Base-by-base conservation (phyloP, 2,888 invertebrate genomes). In the Rotaria socialis region DNA sequence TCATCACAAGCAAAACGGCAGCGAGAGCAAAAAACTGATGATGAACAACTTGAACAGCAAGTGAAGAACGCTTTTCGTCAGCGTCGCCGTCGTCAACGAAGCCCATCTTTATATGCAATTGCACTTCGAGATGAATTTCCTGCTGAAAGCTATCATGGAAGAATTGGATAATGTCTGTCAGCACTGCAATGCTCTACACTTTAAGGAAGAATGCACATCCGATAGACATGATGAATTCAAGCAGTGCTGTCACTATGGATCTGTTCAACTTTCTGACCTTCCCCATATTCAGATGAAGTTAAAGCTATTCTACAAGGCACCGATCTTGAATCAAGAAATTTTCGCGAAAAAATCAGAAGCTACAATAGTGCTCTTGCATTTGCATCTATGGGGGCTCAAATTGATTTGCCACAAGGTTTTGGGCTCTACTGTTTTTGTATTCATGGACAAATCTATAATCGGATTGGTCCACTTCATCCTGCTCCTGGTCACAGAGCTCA, bases 371-470 rank as follows among this genome's bases (percentile, higher is more conserved):
- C 88, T 10, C 85, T 89, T 7, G 87, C 88, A 11, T 88, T 89
- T 80, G 88, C 88, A 14, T 89, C 89, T 5, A 86, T 88, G 58
- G 88, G 88, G 85, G 87, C 85, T 56, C 50, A 87, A n/a, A 35
- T 87, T 27, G 19, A 75, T 10, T 50, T 58, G 8, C 87, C 41
- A 55, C 85, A 85, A 85, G 56, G 27, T 0, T 24, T 19, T 22
- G 88, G 88, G 4, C 88, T 88, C 84, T 87, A 86, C 41, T 85
- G 87, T 41, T 88, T 87, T 50, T 58, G 85, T 24, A 87, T 89
- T 85, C 88, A 88, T 80, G 89, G 89, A 6, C 88, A 88, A 67
- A 86, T 88, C 3, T 89, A 89, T 84, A 88, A 89, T 75, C n/a
- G 35, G 43, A 87, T 87, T 16, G 85, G 88, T 19, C 74, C 87